A percentile compares a stretch with the other conserved stretches of the same genome.
Evolutionary conservation across 2,113 vertebrate genomes (phyloP).

Genomic region (Elachura formosa): DNA sequence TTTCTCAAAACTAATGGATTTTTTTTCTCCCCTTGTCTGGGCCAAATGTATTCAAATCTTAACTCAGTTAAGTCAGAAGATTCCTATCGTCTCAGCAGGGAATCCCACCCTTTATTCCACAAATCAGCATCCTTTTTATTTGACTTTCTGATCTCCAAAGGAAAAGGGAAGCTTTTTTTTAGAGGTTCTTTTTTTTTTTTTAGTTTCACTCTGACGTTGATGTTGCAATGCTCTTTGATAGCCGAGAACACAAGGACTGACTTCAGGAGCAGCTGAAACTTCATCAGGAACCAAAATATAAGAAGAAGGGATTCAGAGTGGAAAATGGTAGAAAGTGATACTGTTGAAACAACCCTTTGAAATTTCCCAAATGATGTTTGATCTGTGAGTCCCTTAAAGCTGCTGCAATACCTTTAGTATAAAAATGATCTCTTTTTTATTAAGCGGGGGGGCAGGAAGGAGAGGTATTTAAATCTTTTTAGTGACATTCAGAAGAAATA

Average conservation of each 20-base stretch:
- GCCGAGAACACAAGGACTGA: constrained; percentile 73
- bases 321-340: constrained; percentile 66
- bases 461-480: constrained; percentile 39
- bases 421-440: constrained; percentile 50
- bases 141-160: constrained; percentile 75
- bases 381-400: constrained; percentile 70
- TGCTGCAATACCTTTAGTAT: constrained; percentile 68
- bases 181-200: background rate
- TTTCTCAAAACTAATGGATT: constrained; percentile 82
- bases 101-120: constrained; percentile 76
- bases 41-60: constrained; percentile 81
- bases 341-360: constrained; percentile 76
- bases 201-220: constrained; percentile 69
- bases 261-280: constrained; percentile 75
- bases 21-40: constrained; percentile 63
- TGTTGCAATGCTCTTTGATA: constrained; percentile 76
- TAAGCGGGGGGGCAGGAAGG: background rate
- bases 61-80: constrained; percentile 75
- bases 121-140: constrained; percentile 81
- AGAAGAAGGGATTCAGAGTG: constrained; percentile 22
- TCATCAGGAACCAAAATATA: constrained; percentile 68
- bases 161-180: constrained; percentile 72
- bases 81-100: constrained; percentile 79
- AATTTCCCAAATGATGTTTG: constrained; percentile 74
- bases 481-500: constrained; percentile 41